A percentile compares a stretch with the other conserved stretches of the same genome.
phyloP scores from a whole-genome alignment of 2,797 vertebrate genomes.

The Lepus oiostolus region DNA sequence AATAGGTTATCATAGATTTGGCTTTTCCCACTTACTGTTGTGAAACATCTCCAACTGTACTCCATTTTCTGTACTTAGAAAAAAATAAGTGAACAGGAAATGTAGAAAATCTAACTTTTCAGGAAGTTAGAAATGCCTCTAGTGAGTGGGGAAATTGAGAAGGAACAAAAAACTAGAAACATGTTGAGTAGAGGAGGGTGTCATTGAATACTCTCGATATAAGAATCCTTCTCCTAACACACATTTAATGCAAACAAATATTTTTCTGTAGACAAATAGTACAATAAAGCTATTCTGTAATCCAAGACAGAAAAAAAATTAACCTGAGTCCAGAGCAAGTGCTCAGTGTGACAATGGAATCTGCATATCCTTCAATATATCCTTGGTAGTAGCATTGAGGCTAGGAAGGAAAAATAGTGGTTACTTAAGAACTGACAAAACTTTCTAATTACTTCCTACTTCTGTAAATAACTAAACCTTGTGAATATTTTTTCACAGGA shows the following conservation, averaged over 20 bases:
- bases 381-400: slow-evolving; percentile 85
- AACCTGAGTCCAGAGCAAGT: slow-evolving; percentile 85
- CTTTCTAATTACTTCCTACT: slow-evolving; percentile 20
- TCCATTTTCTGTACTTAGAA: slow-evolving; percentile 19
- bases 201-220: background rate
- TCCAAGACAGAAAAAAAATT: background rate
- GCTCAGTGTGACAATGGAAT: slow-evolving; percentile 80
- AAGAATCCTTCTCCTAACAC: background rate
- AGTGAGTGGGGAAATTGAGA: background rate
- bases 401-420: slow-evolving; percentile 67
- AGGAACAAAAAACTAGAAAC: background rate
- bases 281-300: background rate
- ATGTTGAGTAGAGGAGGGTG: background rate
- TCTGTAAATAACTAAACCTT: background rate
- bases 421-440: slow-evolving; percentile 51
- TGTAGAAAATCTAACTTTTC: background rate
- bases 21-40: background rate
- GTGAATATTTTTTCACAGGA: background rate
- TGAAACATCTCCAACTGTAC: background rate
- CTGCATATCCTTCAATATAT: slow-evolving; percentile 73
- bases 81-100: background rate
- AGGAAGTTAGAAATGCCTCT: background rate
- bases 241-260: background rate
- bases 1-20: background rate
- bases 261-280: background rate